These are phyloP conservation scores for Mus spretus DNA, from an alignment of 2,797 vertebrate species.

Conservation along the genomic window DNA sequence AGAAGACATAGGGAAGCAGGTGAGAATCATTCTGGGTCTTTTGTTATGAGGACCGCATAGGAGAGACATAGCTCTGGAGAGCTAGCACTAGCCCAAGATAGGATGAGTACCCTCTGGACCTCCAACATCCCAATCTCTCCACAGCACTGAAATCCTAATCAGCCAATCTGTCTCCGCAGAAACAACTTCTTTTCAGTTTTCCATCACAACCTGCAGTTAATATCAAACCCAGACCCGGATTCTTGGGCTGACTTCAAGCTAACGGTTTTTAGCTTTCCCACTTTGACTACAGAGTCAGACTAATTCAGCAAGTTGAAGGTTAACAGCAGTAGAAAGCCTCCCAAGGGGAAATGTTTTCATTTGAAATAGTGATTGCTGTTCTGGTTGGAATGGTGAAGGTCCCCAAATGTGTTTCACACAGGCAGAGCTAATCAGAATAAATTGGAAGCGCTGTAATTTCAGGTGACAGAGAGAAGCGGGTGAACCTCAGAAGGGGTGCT, in stretches of 20 bases:
- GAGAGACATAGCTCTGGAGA: neutral
- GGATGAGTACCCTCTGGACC: neutral
- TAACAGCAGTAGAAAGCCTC: neutral
- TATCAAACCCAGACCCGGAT: slow-evolving; percentile 12
- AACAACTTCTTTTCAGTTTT: neutral
- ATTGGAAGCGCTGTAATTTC: neutral
- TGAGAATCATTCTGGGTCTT: neutral
- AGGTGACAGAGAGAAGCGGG: neutral
- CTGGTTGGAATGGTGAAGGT: slow-evolving; percentile 13
- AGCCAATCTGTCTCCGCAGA: too few species aligned
- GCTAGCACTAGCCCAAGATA: neutral
- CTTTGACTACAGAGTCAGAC: neutral
- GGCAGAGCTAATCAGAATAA: slow-evolving; percentile 60
- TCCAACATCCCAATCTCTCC: neutral
- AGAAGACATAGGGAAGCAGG: neutral
- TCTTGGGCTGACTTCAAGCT: neutral
- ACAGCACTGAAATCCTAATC: neutral
- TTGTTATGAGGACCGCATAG: neutral
- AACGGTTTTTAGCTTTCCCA: neutral
- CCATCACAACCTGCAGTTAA: neutral
- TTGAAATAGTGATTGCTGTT: slow-evolving; percentile 48
- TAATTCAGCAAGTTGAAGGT: neutral
- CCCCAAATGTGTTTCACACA: neutral
- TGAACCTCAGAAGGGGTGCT: neutral
- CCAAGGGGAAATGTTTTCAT: slow-evolving; percentile 43